Base-by-base conservation (phyloP, 1,140 invertebrate species). In the Epicauta chinensis region DNA sequence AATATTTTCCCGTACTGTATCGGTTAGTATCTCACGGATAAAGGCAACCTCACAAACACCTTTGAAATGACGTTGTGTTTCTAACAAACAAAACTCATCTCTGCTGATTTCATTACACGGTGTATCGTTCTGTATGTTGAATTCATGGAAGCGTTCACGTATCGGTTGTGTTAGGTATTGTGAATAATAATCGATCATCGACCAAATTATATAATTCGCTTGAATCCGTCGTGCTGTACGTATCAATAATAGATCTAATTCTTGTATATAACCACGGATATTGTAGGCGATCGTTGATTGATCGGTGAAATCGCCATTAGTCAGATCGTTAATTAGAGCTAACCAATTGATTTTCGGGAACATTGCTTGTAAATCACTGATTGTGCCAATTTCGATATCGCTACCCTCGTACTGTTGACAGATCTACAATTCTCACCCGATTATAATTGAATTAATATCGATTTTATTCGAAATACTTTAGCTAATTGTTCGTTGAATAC, bases 171-270 rank as follows among this genome's bases (percentile, higher is more conserved):
- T 30, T 29, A 47, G 11, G 12, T 23, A 47, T 11, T 34, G 35
- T 6, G 17, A 16, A 47, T 38, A 47, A 29, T 47, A 5, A 12
- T 47, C 29, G 10, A 47, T 7, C 10, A 47, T 38, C 13, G 30
- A 38, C 45, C 45, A 47, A 15, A 47, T 29, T 7, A 47, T 47
- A 14, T 47, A 47, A 23, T 47, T 38, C 36, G 45, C 45, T 32
- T 47, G 34, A 10, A 16, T 34, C 45, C 32, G 17, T 17, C 30
- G 36, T 16, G 45, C 11, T 38, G 45, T 47, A 17, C 12, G 13
- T 16, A 13, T 38, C n/a, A 47, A 38, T n/a, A 47, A 17, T 12
- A 36, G 13, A 14, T 47, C n/a, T 12, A 47, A 35, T 37, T 32
- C 14, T 38, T 16, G n/a, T 13, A 47, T 47, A 37, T 47, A 47